phyloP scores from a whole-genome alignment of 1,140 invertebrate genomes.

The Saccostrea glomerata region DNA sequence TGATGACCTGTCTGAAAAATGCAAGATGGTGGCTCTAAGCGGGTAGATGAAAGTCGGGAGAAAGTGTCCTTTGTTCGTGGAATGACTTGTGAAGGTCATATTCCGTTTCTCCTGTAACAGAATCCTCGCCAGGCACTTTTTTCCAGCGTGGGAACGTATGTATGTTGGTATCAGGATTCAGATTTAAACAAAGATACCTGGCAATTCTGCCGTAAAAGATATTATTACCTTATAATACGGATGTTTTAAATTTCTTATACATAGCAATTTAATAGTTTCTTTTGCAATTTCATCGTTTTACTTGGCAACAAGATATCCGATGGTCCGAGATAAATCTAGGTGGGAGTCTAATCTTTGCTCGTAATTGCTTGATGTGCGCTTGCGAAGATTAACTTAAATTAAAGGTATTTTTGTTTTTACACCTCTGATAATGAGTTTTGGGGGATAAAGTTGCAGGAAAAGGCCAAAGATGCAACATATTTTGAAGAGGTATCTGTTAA shows the following conservation, averaged over 20 bases:
- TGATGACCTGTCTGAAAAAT: slow-evolving; percentile 13
- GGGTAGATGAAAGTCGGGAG: slow-evolving; percentile 14
- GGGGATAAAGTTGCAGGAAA: slow-evolving; percentile 2
- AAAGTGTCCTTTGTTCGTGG: slow-evolving; percentile 18
- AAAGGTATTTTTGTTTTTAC: slow-evolving; percentile 37
- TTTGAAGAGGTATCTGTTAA: background rate
- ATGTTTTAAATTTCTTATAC: slow-evolving; percentile 35
- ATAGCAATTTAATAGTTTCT: slow-evolving; percentile 37
- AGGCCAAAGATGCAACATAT: slow-evolving; percentile 31
- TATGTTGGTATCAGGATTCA: slow-evolving; percentile 17
- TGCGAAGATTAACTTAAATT: slow-evolving; percentile 32
- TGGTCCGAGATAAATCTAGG: slow-evolving; percentile 15
- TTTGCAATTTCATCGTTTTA: slow-evolving; percentile 20
- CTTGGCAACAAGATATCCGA: slow-evolving; percentile 30
- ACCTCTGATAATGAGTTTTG: slow-evolving; percentile 16
- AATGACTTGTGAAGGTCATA: background rate
- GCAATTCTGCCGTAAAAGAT: slow-evolving; percentile 24
- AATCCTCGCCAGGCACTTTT: background rate
- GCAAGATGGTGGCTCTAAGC: background rate
- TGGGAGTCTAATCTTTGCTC: slow-evolving; percentile 18
- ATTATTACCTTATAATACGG: slow-evolving; percentile 32
- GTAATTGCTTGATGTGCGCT: slow-evolving; percentile 25
- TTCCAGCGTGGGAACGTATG: slow-evolving; percentile 34
- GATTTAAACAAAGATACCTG: slow-evolving; percentile 33
- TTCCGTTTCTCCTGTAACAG: slow-evolving; percentile 2